These are phyloP conservation scores for Imbricaverruca yamaguchii DNA, from an alignment of 2,888 invertebrate genomes.

Conservation along the genomic window DNA sequence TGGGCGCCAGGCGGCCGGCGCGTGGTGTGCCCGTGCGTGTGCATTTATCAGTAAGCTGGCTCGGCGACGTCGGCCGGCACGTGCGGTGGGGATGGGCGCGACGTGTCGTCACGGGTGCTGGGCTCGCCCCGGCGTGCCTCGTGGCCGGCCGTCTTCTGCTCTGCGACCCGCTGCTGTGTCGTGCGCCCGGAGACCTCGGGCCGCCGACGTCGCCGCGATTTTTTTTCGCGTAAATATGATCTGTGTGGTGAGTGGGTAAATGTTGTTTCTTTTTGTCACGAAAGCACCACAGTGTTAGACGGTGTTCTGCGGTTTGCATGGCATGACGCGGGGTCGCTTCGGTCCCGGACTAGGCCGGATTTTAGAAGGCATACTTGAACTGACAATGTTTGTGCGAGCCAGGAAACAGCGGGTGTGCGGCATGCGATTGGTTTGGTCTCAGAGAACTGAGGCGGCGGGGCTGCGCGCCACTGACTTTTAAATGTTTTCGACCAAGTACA, in stretches of 20 bases:
- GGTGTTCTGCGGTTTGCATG: background rate
- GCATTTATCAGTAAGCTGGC: background rate
- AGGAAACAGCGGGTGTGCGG: no score
- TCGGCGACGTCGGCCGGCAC: background rate
- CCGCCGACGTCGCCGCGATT: no score
- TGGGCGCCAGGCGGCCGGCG: background rate
- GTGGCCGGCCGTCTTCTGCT: background rate
- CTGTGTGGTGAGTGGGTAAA: conserved; percentile 1
- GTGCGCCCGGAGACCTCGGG: no score
- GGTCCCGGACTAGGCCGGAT: background rate
- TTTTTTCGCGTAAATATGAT: conserved; percentile 9
- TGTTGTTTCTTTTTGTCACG: background rate
- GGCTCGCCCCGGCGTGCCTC: no score
- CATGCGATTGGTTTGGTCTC: no score
- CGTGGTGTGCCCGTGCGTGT: background rate
- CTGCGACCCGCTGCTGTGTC: background rate
- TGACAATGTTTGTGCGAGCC: background rate
- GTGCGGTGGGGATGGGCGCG: no score
- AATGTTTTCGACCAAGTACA: conserved; percentile 14
- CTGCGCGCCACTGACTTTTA: background rate
- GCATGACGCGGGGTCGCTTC: background rate
- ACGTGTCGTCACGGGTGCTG: no score
- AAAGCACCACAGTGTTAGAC: background rate
- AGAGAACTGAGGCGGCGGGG: background rate
- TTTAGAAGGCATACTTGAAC: background rate